These are phyloP conservation scores for Tetramorium parvispinum DNA, from an alignment of 1,140 invertebrate species.

Conservation along the genomic window DNA sequence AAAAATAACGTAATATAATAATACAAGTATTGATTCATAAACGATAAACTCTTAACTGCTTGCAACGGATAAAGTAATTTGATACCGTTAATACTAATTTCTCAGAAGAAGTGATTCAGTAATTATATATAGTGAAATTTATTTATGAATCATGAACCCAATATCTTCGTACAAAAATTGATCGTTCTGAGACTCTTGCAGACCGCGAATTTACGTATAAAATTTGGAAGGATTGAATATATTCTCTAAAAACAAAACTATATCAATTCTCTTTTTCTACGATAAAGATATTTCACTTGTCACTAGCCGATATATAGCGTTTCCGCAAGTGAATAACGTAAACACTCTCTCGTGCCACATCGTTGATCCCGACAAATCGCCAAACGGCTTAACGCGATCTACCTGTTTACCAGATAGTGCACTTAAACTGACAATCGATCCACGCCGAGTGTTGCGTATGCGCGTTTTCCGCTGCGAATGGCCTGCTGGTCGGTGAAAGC, in stretches of 20 bases:
- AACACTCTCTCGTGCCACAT: not conserved
- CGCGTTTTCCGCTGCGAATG: not conserved
- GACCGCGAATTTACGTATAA: not conserved
- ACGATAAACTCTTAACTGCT: too few species aligned
- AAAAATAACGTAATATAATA: not conserved
- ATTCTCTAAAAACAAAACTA: not conserved
- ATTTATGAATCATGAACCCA: not conserved
- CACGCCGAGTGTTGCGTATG: not conserved
- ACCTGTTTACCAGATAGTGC: slow-evolving; percentile 9
- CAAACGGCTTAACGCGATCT: not conserved
- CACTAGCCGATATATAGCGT: not conserved
- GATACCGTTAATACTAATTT: not conserved
- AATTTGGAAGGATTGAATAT: not conserved
- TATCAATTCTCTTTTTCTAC: not conserved
- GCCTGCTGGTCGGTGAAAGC: slow-evolving; percentile 26
- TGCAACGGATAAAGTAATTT: not conserved
- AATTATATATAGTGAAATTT: not conserved
- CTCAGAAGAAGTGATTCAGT: not conserved
- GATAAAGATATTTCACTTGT: not conserved
- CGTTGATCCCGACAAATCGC: not conserved
- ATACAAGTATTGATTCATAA: not conserved
- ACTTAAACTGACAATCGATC: slow-evolving; percentile 23
- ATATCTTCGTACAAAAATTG: not conserved
- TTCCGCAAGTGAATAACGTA: not conserved
- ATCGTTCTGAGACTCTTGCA: not conserved